Percentiles rank a stretch among this genome's conserved stretches.
These are phyloP conservation scores for Tolmerus cingulatus DNA, from an alignment of 2,888 invertebrate species.

Conservation along the genomic window DNA sequence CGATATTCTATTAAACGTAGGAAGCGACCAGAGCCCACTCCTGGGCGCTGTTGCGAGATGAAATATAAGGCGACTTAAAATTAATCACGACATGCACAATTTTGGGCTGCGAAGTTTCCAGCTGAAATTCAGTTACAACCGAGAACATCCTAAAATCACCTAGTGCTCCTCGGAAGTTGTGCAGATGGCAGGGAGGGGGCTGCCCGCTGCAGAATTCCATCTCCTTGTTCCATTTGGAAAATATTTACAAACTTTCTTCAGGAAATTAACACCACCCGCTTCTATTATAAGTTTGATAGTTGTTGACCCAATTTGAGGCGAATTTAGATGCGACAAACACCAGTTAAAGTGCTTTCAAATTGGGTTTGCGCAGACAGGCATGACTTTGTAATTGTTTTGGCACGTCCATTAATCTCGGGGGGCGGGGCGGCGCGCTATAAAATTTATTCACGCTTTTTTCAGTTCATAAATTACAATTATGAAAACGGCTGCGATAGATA, in stretches of 20 bases:
- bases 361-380: not conserved
- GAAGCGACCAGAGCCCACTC: not conserved
- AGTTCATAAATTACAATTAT: not conserved
- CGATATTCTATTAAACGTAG: not conserved
- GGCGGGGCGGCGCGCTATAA: not conserved
- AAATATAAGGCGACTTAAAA: not conserved
- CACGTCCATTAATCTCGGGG: not conserved
- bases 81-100: not conserved
- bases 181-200: not conserved
- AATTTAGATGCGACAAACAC: not conserved
- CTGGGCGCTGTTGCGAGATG: not conserved
- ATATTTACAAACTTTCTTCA: not conserved
- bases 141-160: not conserved
- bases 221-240: not conserved
- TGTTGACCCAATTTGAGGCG: not conserved
- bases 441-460: not conserved
- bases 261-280: not conserved
- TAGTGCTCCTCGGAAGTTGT: not conserved
- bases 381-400: not conserved
- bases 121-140: not conserved
- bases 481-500: not conserved
- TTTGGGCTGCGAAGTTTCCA: not conserved
- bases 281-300: not conserved
- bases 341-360: not conserved
- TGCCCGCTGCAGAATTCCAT: not conserved